Percentiles rank a stretch among this genome's conserved stretches.
Conservation (phyloP, 2,113 vertebrate genomes). For the Solea solea region DNA sequence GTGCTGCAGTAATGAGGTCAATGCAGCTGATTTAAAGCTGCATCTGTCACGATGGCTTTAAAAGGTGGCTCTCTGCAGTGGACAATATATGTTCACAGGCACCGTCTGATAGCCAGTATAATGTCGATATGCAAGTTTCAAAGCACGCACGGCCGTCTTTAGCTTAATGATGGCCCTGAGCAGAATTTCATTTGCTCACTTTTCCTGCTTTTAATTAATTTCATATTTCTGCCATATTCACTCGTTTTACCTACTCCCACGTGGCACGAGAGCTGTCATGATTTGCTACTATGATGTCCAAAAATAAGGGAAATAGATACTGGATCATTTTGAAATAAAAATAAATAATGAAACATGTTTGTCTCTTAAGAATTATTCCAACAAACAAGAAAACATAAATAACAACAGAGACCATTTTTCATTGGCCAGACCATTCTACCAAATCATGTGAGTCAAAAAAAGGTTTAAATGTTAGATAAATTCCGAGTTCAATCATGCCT, state of each 20-base stretch:
- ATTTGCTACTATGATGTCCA: conserved; percentile 17
- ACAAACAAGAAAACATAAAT: too few relatives aligned
- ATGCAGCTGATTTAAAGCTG: neutral
- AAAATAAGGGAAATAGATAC: neutral
- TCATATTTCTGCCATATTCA: conserved; percentile 38
- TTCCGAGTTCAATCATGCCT: too few relatives aligned
- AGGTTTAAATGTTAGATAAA: too few relatives aligned
- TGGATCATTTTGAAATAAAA: neutral
- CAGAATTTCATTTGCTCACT: conserved; percentile 51
- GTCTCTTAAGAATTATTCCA: too few relatives aligned
- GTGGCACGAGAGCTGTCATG: conserved; percentile 3
- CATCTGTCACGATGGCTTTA: conserved; percentile 25
- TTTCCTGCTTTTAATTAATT: conserved; percentile 45
- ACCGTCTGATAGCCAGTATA: conserved; percentile 37
- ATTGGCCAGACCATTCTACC: too few relatives aligned
- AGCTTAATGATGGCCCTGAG: conserved; percentile 46
- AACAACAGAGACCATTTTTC: too few relatives aligned
- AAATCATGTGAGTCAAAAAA: too few relatives aligned
- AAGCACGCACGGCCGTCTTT: conserved; percentile 2
- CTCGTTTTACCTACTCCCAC: conserved; percentile 18
- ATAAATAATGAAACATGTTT: neutral
- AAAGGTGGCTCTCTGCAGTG: neutral
- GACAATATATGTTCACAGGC: conserved; percentile 40
- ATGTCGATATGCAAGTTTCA: conserved; percentile 40
- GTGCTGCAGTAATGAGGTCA: conserved; percentile 21